Evolutionary conservation across 2,797 vertebrate species (phyloP).

Genomic region (Lerista edwardsae): DNA sequence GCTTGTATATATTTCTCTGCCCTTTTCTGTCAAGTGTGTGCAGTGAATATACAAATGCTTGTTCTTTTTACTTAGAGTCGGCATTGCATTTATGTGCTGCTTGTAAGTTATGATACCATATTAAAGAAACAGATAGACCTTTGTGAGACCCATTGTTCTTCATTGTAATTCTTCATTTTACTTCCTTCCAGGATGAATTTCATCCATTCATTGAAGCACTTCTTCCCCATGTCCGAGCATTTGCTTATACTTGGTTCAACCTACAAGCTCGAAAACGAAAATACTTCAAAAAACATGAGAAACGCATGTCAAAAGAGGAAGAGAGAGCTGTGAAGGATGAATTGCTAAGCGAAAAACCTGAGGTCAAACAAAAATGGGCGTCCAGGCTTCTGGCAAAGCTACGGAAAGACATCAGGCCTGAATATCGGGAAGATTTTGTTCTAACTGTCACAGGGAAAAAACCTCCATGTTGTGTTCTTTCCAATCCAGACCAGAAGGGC

Average conservation of each 20-base stretch:
- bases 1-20: not conserved
- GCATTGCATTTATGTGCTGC: not conserved
- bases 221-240: slow-evolving; percentile 97
- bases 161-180: slow-evolving; percentile 50
- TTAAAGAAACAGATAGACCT: slow-evolving; percentile 24
- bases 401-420: slow-evolving; percentile 98
- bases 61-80: not conserved
- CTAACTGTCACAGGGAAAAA: slow-evolving; percentile 98
- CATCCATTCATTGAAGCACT: slow-evolving; percentile 99
- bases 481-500: slow-evolving; percentile 99
- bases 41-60: not conserved
- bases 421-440: slow-evolving; percentile 99
- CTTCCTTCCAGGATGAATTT: slow-evolving; percentile 88
- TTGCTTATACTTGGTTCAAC: slow-evolving; percentile 99
- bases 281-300: slow-evolving; percentile 99
- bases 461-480: slow-evolving; percentile 95
- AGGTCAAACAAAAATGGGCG: slow-evolving; percentile 99
- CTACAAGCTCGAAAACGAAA: slow-evolving; percentile 98
- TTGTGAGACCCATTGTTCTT: slow-evolving; percentile 40
- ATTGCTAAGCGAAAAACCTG: slow-evolving; percentile 95
- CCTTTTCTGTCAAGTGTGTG: not conserved
- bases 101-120: not conserved
- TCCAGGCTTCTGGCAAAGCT: slow-evolving; percentile 97
- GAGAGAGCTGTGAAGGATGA: slow-evolving; percentile 98
- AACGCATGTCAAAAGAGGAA: slow-evolving; percentile 99